Base-by-base conservation (phyloP, 2,113 vertebrate species). In the Proterorhinus semilunaris region DNA sequence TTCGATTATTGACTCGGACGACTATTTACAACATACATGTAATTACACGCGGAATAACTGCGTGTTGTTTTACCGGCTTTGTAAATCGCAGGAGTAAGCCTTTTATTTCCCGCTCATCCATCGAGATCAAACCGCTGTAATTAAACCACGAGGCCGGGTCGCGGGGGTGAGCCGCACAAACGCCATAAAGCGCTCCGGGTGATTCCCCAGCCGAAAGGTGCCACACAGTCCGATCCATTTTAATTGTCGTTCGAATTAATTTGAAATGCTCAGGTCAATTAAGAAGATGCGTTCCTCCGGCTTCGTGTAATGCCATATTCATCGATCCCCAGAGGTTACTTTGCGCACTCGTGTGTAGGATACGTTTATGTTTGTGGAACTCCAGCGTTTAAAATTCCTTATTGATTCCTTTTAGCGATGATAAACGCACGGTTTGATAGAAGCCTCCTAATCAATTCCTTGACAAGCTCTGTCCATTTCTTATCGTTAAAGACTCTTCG, bases 371-470 rank as follows among this genome's bases (percentile, higher is more conserved):
- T 82, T 89, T 87, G 71, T 87, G 74, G 83, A 88, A 84, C 62
- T 75, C 71, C 8, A 53, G 78, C 66, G 71, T 87, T 90, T 84
- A 80, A 78, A 89, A 91, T 92, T 92, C 90, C 91, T 89, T 86
- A 92, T 92, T 63, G 90, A 92, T 91, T 66, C 53, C 43, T 70
- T 76, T 81, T 81, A 71, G 72, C 65, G 17, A 83, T 54, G 69
- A 62, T 88, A 77, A 87, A 87, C 84, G 77, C 85, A 50, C n/a
- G 10, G 76, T 69, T 82, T 73, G 83, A 78, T 76, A 70, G 82
- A 71, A 45, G 76, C 78, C 79, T 42, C 64, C 69, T 78, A 85
- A 91, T 91, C 87, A 86, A 89, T 90, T 84, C 71, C 45, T 48
- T 68, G 70, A 86, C 84, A 84, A 27, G 77, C 81, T 77, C 75